A percentile compares a stretch with the other conserved stretches of the same genome.
phyloP scores from a whole-genome alignment of 2,797 vertebrate species.

The Pelodytes ibericus region DNA sequence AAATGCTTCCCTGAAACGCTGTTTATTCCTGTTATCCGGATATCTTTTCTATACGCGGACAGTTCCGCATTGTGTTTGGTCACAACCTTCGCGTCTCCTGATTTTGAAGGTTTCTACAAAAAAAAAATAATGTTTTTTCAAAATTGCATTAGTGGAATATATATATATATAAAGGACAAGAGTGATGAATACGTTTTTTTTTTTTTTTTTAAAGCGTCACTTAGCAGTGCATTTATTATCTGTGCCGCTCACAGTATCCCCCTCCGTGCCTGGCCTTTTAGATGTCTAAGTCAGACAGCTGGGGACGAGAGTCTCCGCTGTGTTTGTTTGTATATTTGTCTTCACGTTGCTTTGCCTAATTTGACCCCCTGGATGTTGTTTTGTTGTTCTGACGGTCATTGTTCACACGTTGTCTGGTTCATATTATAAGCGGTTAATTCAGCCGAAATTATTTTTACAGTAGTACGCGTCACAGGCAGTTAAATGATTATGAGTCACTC shows the following conservation, averaged over 20 bases:
- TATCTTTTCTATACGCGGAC: background rate
- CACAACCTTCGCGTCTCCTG: background rate
- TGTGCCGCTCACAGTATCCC: background rate
- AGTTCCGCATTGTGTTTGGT: constrained; percentile 1
- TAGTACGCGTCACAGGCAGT: constrained; percentile 1
- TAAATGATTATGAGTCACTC: constrained; percentile 27
- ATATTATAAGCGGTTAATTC: background rate
- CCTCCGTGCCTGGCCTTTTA: background rate
- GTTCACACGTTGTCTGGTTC: constrained; percentile 1
- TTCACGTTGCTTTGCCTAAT: background rate
- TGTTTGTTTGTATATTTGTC: background rate
- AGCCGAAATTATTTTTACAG: background rate
- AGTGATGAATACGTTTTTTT: too few relatives aligned
- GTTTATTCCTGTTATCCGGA: constrained; percentile 22
- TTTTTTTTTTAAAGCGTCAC: background rate
- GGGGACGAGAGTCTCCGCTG: background rate
- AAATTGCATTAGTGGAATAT: too few relatives aligned
- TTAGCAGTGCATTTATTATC: background rate
- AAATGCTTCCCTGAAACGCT: background rate
- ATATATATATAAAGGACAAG: too few relatives aligned
- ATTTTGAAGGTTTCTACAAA: background rate
- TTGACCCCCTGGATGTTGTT: constrained; percentile 3
- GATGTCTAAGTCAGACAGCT: background rate
- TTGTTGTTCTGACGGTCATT: background rate
- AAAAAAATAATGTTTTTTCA: too few relatives aligned